Base-by-base conservation (phyloP, 2,888 invertebrate species). In the Chrysopilus asiliformis region DNA sequence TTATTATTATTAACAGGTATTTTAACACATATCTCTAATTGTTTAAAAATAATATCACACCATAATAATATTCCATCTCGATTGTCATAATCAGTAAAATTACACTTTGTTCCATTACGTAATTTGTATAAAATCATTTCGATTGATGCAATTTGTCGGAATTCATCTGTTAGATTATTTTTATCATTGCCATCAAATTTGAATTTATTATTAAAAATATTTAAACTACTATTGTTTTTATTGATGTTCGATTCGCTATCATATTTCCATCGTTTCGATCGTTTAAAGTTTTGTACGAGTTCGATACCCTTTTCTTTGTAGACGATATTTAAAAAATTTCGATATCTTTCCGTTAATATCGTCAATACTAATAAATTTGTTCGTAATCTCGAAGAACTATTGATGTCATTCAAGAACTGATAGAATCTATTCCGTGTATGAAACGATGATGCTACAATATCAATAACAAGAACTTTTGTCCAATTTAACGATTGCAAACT, bases 341-440 rank as follows among this genome's bases (percentile, higher is more conserved):
- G 56, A 50, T 61, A 59, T 46, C 56, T 60, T 46, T 63, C 60
- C 47, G 60, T 64, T 34, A 64, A 48, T 44, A 63, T 55, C 37
- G 64, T 63, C 47, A 64, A 51, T 40, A 64, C 51, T 40, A 64
- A 48, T 33, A 63, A 50, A 51, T 62, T 62, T 17, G 54, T 47
- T 48, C 55, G 47, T 15, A 55, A 46, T 16, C 50, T 47, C 14
- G 52, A 49, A 22, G 47, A 47, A 38, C 45, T 39, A 34, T 49
- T 50, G 37, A 53, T 53, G 40, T 51, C 51, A 36, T 53, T 51
- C 40, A 62, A 49, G 49, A 55, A 55, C 44, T 56, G 55, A 50
- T 61, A 62, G 48, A 63, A 59, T 36, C 52, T 50, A 49, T 57
- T 57, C 42, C 58, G 53, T 22, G 53, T 54, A 49, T 60, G 60